Evolutionary conservation across 2,888 invertebrate genomes (phyloP).

Genomic region (Hemaris fuciformis): DNA sequence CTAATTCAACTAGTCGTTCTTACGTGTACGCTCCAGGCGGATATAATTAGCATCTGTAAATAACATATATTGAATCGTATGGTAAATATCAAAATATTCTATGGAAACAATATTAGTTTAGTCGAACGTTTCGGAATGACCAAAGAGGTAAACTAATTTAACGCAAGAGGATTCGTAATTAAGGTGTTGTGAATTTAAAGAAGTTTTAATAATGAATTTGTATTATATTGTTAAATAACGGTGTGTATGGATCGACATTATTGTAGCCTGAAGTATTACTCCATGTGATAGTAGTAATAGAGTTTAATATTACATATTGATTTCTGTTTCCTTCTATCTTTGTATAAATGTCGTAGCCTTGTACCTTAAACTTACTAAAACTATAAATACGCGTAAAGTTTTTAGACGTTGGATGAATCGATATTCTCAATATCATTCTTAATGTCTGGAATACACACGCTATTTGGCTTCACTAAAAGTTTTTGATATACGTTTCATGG

Average conservation of each 20-base stretch:
- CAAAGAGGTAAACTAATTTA: constrained; percentile 65
- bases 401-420: too few relatives aligned
- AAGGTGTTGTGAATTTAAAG: constrained; percentile 69
- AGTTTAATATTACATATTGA: constrained; percentile 24
- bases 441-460: too few relatives aligned
- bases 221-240: constrained; percentile 51
- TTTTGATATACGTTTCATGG: neutral
- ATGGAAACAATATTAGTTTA: constrained; percentile 9
- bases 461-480: too few relatives aligned
- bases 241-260: constrained; percentile 51
- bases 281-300: constrained; percentile 77
- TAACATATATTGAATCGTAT: neutral
- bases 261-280: constrained; percentile 71
- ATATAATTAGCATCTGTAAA: constrained; percentile 16
- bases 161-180: constrained; percentile 39
- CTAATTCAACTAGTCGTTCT: constrained; percentile 61
- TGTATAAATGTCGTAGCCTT: constrained; percentile 13
- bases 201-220: constrained; percentile 44
- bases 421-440: too few relatives aligned
- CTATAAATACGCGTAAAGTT: too few relatives aligned
- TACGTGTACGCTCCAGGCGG: constrained; percentile 38
- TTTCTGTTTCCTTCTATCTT: constrained; percentile 24
- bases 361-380: constrained; percentile 9
- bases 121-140: constrained; percentile 52
- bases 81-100: neutral